Evolutionary conservation across 2,113 vertebrate species (phyloP), one percentile per base, ranked within the genome.

Genomic region (Halichoeres trimaculatus): DNA sequence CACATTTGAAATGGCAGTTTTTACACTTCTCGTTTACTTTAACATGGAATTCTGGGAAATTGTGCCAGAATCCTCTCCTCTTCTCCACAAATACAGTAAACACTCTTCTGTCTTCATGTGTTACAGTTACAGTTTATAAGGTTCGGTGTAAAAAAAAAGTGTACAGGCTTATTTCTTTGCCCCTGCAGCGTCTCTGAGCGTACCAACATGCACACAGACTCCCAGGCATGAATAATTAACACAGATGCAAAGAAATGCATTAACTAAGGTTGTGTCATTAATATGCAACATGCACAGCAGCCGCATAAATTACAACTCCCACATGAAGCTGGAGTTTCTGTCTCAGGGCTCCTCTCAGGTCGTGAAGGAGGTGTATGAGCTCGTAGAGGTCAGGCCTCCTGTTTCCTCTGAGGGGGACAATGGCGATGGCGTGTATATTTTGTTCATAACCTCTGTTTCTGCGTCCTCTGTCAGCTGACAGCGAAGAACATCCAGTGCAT

Each of bases 401-500:
- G 76, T 74, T 70, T 41, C 48, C 30, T 34, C 35, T 8, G 19
- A 62, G 51, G 22, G 36, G 5, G 30, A 36, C 24, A 5, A 24
- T 70, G 51, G n/a, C n/a, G n/a, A n/a, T n/a, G n/a, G n/a, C n/a
- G n/a, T n/a, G n/a, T n/a, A n/a, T n/a, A n/a, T n/a, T n/a, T n/a
- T 10, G 11, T 41, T 14, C 16, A 12, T 17, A 43, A 14, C 50
- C 24, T 7, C 4, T 81, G 26, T 88, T 20, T 77, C 78, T 98
- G 98, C 93, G 3, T 30, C 5, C 14, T 81, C 34, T 88, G 22
- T 77, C 78, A 99, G 98, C 93, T 99, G 65, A 99, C 98, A 20
- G 97, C 97, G 57, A 99, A 99, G 94, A 99, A 99, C 90, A 99
- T 99, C 88, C 98, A 99, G 88, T 99, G 97, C 87, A 99, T 99